phyloP scores from a whole-genome alignment of 2,888 invertebrate species.

The Lacanobia oleracea region DNA sequence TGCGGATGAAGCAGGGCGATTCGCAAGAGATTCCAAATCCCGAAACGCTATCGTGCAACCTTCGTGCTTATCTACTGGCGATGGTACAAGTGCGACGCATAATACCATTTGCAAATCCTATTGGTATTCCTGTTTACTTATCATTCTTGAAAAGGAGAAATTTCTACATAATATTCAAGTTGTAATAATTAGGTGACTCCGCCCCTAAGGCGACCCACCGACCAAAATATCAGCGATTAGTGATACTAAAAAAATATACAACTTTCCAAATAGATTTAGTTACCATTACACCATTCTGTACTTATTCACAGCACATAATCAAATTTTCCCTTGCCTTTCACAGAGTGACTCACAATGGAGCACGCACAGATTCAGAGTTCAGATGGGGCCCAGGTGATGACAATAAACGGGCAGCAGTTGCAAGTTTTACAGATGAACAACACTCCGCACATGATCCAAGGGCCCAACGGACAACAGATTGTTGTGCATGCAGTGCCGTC shows the following conservation, averaged over 20 bases:
- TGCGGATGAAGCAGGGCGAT: not conserved
- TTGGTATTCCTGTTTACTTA: not conserved
- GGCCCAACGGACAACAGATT: constrained; percentile 93
- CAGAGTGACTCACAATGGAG: constrained; percentile 88
- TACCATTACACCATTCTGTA: not conserved
- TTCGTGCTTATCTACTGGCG: constrained; percentile 43
- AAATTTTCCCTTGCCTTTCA: not conserved
- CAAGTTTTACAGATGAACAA: constrained; percentile 90
- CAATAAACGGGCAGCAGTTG: constrained; percentile 91
- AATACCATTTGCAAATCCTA: not conserved
- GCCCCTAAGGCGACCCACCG: no score
- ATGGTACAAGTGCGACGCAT: constrained; percentile 8
- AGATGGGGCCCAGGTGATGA: constrained; percentile 92
- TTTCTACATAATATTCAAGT: not conserved
- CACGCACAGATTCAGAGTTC: constrained; percentile 89
- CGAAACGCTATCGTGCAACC: constrained; percentile 39
- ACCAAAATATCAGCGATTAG: not conserved
- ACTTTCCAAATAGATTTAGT: not conserved
- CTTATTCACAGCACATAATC: not conserved
- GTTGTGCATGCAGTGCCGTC: constrained; percentile 93
- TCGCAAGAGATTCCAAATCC: constrained; percentile 11
- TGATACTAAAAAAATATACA: not conserved
- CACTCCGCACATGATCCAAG: constrained; percentile 91
- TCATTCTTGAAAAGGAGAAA: not conserved
- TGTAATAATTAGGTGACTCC: no score